Evolutionary conservation across 30 jellyfish, hydroid and myxozoan genomes (phyloP).

Genomic region (Pseudorhiza aurosa): DNA sequence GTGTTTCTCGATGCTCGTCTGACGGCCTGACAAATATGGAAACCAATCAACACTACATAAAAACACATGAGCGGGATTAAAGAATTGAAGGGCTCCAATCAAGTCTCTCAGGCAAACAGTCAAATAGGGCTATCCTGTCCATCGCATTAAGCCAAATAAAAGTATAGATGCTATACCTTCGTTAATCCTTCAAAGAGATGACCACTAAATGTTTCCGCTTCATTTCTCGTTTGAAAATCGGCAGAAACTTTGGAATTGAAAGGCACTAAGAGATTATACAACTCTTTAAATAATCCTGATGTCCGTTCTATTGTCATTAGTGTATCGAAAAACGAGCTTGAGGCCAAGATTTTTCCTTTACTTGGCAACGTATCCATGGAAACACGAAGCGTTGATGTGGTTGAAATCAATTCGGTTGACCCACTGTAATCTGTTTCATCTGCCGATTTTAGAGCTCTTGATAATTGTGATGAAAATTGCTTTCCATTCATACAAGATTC

Average conservation of each 20-base stretch:
- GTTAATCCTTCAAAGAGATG: conserved; percentile 14
- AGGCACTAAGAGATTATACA: conserved; percentile 34
- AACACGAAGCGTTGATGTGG: background rate
- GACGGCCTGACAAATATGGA: too few species aligned
- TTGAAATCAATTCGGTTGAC: background rate
- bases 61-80: background rate
- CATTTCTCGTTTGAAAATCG: conserved; percentile 1
- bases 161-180: conserved; percentile 12
- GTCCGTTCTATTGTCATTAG: conserved; percentile 5
- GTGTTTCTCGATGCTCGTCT: too few species aligned
- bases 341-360: conserved; percentile 15
- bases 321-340: conserved; percentile 42
- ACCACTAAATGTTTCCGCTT: conserved; percentile 16
- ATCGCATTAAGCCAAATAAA: background rate
- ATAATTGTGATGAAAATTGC: background rate
- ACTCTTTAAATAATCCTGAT: conserved; percentile 37
- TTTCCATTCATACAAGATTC: background rate
- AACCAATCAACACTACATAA: too few species aligned
- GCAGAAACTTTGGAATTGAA: too few species aligned
- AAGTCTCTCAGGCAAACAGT: background rate
- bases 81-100: background rate
- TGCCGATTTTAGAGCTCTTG: background rate
- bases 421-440: background rate
- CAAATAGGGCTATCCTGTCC: background rate
- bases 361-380: background rate